phyloP scores from a whole-genome alignment of 2,113 vertebrate species.

The Dendrocopos noguchii region DNA sequence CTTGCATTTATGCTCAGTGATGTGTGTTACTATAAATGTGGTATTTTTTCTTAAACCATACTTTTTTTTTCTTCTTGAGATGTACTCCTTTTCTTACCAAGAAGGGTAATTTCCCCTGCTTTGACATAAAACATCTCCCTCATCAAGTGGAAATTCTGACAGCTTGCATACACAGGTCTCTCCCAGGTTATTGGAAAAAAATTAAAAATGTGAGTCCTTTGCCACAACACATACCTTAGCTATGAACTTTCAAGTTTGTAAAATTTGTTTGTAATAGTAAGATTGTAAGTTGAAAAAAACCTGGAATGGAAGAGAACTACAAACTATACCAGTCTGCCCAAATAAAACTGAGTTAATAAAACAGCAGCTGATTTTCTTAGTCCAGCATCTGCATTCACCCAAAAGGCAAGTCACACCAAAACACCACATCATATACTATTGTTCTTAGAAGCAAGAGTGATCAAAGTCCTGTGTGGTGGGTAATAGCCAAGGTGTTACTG shows the following conservation, averaged over 20 bases:
- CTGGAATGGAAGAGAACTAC: background rate
- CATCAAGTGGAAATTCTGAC: background rate
- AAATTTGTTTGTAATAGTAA: background rate
- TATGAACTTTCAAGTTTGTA: background rate
- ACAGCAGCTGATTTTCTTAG: background rate
- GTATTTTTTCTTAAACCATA: background rate
- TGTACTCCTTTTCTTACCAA: background rate
- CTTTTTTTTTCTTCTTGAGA: background rate
- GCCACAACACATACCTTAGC: background rate
- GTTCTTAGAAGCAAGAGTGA: background rate
- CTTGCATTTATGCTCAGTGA: background rate
- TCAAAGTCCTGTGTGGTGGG: background rate
- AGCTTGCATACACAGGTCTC: background rate
- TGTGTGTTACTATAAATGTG: background rate
- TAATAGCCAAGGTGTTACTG: background rate
- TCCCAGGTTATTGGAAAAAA: background rate
- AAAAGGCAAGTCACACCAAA: background rate
- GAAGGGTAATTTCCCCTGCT: background rate
- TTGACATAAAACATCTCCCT: background rate
- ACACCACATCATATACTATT: background rate
- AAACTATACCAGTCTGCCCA: background rate
- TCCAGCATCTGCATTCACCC: background rate
- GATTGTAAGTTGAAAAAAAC: background rate
- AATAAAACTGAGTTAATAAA: background rate
- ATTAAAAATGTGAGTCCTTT: background rate